Conservation (phyloP, 2,113 vertebrate species). For the Psilopogon haemacephalus region DNA sequence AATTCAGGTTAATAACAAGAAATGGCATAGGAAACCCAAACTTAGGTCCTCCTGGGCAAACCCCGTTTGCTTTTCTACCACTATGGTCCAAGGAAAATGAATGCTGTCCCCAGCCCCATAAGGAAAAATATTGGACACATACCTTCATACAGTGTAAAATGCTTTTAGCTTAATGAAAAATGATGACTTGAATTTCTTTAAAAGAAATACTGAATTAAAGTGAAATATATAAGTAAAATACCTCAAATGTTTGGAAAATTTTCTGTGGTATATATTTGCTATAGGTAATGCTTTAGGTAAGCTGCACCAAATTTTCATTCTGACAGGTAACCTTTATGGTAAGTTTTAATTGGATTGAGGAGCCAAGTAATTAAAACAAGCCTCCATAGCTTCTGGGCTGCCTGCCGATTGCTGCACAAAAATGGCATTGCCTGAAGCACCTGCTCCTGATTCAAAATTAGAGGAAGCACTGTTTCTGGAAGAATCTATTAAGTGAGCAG, state of each 20-base stretch:
- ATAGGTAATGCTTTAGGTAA: background rate
- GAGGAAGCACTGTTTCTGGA: background rate
- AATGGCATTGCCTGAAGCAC: background rate
- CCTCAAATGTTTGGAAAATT: background rate
- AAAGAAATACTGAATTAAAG: background rate
- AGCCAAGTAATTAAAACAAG: slow-evolving; percentile 44
- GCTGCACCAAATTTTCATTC: background rate
- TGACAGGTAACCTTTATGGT: background rate
- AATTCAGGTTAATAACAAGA: background rate
- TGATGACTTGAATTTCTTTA: background rate
- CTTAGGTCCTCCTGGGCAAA: background rate
- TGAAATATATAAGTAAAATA: background rate
- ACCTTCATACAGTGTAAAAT: background rate
- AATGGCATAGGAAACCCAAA: background rate
- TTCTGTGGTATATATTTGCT: background rate
- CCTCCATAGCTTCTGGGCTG: background rate
- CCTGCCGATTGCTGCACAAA: background rate
- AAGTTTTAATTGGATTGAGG: background rate
- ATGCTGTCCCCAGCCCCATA: background rate
- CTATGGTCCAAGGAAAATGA: background rate
- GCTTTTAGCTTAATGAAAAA: background rate
- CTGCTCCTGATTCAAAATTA: background rate
- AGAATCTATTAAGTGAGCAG: background rate
- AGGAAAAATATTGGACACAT: background rate
- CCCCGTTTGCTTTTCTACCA: background rate